Percentiles rank a stretch among this genome's conserved stretches.
These are phyloP conservation scores for Elaphurus davidianus DNA, from an alignment of 2,113 vertebrate species.

Conservation along the genomic window DNA sequence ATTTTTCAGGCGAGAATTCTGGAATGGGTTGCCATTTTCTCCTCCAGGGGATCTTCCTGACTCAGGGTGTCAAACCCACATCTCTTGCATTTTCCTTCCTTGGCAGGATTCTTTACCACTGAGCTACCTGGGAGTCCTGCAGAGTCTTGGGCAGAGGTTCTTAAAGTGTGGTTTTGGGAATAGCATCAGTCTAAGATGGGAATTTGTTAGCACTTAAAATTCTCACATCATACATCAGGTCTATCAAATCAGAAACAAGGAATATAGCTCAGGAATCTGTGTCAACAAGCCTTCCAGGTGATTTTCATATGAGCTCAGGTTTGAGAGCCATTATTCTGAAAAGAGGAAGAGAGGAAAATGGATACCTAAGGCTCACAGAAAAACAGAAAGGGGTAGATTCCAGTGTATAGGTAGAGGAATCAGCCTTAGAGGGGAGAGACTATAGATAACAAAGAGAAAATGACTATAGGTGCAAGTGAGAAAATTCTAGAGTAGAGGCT, in stretches of 20 bases:
- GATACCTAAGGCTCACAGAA: not conserved
- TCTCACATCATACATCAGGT: not conserved
- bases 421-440: not conserved
- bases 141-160: not conserved
- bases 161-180: not conserved
- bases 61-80: not conserved
- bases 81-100: not conserved
- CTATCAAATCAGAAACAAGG: not conserved
- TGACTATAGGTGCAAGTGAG: not conserved
- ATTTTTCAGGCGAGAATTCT: not conserved
- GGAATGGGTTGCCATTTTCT: not conserved
- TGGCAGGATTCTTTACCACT: not conserved
- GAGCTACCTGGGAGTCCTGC: not conserved
- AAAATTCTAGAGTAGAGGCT: not conserved
- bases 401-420: not conserved
- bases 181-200: not conserved
- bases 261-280: not conserved
- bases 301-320: not conserved
- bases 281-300: not conserved
- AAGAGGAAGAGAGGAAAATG: not conserved
- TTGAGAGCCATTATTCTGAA: not conserved
- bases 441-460: not conserved
- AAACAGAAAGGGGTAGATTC: not conserved
- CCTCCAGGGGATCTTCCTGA: not conserved
- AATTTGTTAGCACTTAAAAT: not conserved